Percentiles rank a stretch among this genome's conserved stretches.
These are phyloP conservation scores for Drosophila quinaria DNA, from an alignment of 2,888 invertebrate species.

Conservation along the genomic window DNA sequence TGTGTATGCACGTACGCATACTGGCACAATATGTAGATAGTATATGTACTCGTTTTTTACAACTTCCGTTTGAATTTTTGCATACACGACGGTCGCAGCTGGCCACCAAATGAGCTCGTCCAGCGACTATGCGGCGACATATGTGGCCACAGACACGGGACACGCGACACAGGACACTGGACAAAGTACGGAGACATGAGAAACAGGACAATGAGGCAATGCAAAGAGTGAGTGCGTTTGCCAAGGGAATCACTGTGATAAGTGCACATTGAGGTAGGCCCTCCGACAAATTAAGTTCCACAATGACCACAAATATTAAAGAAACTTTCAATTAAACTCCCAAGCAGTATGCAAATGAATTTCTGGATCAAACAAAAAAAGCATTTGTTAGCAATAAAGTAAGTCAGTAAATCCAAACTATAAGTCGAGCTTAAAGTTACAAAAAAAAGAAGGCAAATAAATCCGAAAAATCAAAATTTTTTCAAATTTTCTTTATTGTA, in stretches of 20 bases:
- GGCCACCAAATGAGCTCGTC: constrained; percentile 66
- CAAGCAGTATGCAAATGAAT: neutral
- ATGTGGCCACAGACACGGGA: constrained; percentile 73
- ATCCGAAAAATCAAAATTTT: no score
- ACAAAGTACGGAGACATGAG: neutral
- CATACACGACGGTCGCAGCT: constrained; percentile 58
- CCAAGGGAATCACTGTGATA: neutral
- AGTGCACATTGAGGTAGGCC: constrained; percentile 10
- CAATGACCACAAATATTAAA: neutral
- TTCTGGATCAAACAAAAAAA: neutral
- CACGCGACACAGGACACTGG: constrained; percentile 27
- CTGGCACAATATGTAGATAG: constrained; percentile 44
- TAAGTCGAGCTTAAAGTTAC: no score
- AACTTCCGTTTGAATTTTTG: constrained; percentile 64
- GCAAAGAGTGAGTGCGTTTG: constrained; percentile 1
- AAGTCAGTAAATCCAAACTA: neutral
- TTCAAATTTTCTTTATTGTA: no score
- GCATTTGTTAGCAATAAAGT: neutral
- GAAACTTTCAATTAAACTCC: neutral
- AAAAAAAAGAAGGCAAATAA: no score
- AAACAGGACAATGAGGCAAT: constrained; percentile 19
- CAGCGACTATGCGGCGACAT: constrained; percentile 74
- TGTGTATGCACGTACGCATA: constrained; percentile 2
- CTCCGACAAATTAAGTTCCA: neutral
- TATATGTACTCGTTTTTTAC: constrained; percentile 65